Evolutionary conservation across 2,797 vertebrate species (phyloP).

Genomic region (Lerista edwardsae): DNA sequence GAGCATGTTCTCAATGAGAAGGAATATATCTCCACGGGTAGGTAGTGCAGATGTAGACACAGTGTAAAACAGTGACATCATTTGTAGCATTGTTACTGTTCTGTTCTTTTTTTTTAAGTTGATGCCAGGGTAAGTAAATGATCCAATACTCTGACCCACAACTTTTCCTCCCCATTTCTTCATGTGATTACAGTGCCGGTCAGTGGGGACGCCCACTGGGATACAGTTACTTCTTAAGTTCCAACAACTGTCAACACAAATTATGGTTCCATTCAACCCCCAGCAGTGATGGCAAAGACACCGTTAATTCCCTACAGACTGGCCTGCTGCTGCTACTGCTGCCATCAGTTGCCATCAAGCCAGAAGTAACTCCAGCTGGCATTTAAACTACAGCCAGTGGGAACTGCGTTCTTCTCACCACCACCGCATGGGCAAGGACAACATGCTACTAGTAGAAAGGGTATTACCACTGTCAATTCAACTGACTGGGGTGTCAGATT

Average conservation of each 20-base stretch:
- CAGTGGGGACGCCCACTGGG: background rate
- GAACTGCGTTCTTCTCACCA: conserved; percentile 26
- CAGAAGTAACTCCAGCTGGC: conserved; percentile 53
- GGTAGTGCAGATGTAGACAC: background rate
- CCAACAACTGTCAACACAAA: background rate
- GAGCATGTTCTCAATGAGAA: background rate
- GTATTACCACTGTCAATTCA: conserved; percentile 38
- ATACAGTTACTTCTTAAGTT: background rate
- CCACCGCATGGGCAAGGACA: conserved; percentile 61
- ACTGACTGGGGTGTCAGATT: background rate
- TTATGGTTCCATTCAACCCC: conserved; percentile 19
- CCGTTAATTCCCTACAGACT: conserved; percentile 47
- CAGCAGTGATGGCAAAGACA: background rate
- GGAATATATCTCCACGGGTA: background rate
- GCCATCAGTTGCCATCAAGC: conserved; percentile 58
- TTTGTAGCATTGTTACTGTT: background rate
- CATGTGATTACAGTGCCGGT: background rate
- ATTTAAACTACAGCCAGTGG: conserved; percentile 43
- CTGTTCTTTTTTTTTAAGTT: background rate
- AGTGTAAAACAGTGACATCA: background rate
- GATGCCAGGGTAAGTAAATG: background rate
- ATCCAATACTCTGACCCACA: conserved; percentile 1
- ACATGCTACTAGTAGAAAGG: conserved; percentile 53
- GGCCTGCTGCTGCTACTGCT: conserved; percentile 28
- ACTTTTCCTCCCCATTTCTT: background rate